These are phyloP conservation scores for Crambe crambe DNA, from an alignment of 37 sponge, comb jelly and placozoan genomes.

Conservation along the genomic window DNA sequence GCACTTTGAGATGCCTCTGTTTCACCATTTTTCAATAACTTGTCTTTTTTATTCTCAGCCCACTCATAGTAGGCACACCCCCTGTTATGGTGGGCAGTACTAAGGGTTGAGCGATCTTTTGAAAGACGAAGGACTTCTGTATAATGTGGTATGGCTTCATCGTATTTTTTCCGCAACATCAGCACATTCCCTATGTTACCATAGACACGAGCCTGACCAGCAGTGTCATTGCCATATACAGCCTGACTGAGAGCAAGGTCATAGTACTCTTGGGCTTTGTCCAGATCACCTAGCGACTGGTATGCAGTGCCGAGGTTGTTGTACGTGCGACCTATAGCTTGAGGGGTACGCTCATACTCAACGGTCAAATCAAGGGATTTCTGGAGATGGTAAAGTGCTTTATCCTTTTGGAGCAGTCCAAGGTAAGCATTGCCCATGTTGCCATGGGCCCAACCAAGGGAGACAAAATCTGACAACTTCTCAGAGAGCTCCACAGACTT, in stretches of 20 bases:
- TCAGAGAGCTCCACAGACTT: constrained; percentile 30
- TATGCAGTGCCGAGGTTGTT: constrained; percentile 77
- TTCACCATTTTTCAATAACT: not conserved
- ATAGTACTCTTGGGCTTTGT: constrained; percentile 61
- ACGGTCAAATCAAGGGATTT: constrained; percentile 51
- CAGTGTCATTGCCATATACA: constrained; percentile 55
- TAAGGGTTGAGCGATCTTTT: constrained; percentile 34
- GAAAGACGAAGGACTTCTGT: constrained; percentile 58
- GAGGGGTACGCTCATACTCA: constrained; percentile 42
- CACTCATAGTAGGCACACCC: constrained; percentile 68
- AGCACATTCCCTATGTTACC: constrained; percentile 81
- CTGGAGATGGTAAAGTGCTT: constrained; percentile 57
- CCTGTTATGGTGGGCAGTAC: constrained; percentile 72
- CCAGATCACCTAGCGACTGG: constrained; percentile 46
- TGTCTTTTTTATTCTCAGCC: constrained; percentile 38
- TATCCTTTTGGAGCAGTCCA: constrained; percentile 46
- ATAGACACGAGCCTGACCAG: constrained; percentile 65
- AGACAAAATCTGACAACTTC: constrained; percentile 35
- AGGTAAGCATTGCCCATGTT: constrained; percentile 79
- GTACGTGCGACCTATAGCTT: constrained; percentile 61
- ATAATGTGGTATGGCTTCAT: constrained; percentile 55
- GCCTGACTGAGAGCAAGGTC: constrained; percentile 68
- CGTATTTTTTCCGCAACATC: constrained; percentile 41
- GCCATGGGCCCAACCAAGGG: constrained; percentile 77
- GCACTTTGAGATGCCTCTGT: not conserved